A percentile compares a stretch with the other conserved stretches of the same genome.
These are phyloP conservation scores for Phylloscopus collybita DNA, from an alignment of 2,797 vertebrate genomes.

Conservation along the genomic window DNA sequence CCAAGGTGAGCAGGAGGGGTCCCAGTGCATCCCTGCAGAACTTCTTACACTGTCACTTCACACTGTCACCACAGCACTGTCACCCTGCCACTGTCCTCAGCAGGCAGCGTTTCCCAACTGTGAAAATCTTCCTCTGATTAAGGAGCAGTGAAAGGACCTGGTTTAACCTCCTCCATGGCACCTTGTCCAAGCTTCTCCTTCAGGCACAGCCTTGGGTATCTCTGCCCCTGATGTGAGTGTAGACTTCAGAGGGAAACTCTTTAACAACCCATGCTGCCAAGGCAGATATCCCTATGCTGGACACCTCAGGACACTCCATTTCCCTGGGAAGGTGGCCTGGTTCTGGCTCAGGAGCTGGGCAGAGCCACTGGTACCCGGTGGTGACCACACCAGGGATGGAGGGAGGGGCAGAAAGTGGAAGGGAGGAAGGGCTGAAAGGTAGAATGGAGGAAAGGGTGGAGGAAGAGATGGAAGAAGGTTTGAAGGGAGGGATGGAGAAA, in stretches of 20 bases:
- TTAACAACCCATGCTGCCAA: accelerated
- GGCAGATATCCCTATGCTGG: background rate
- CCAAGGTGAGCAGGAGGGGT: background rate
- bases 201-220: background rate
- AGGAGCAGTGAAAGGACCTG: background rate
- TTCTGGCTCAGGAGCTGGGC: background rate
- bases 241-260: background rate
- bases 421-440: background rate
- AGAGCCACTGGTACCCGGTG: accelerated
- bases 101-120: background rate
- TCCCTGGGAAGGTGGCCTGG: background rate
- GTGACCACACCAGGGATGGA: background rate
- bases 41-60: background rate
- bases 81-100: background rate
- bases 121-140: background rate
- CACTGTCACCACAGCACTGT: background rate
- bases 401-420: background rate
- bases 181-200: background rate
- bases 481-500: background rate
- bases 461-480: background rate
- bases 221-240: accelerated
- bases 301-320: background rate
- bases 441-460: background rate
- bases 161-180: background rate
- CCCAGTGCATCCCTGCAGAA: accelerated